These are phyloP conservation scores for Urocynchramus pylzowi DNA, from an alignment of 2,113 vertebrate species.

Conservation along the genomic window DNA sequence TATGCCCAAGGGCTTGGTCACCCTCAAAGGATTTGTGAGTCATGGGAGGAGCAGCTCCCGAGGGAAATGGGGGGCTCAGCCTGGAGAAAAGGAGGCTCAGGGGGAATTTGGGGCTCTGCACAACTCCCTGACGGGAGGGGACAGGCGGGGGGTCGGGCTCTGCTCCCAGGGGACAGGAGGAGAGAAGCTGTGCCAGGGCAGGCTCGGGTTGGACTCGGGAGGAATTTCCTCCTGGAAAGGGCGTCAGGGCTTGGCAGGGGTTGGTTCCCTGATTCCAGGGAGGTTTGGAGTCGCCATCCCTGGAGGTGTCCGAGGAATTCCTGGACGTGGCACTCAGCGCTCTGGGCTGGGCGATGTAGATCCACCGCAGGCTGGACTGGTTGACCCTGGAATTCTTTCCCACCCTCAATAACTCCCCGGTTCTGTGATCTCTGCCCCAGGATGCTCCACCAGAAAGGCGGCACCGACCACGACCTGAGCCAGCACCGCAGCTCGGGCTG, in stretches of 20 bases:
- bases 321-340: rapidly evolving
- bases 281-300: rapidly evolving
- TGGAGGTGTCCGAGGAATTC: not conserved
- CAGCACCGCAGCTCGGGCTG: not conserved
- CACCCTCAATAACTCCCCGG: not conserved
- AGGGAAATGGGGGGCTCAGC: not conserved
- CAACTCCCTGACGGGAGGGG: not conserved
- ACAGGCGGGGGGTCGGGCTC: rapidly evolving
- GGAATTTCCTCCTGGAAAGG: not conserved
- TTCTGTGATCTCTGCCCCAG: not conserved
- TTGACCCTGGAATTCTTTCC: rapidly evolving
- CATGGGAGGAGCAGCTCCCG: not conserved
- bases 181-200: not conserved
- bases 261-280: not conserved
- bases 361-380: rapidly evolving
- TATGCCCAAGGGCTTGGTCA: not conserved
- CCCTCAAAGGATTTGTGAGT: not conserved
- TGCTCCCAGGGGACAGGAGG: not conserved
- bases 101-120: not conserved
- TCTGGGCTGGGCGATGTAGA: rapidly evolving
- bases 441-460: not conserved
- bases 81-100: not conserved
- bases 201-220: rapidly evolving
- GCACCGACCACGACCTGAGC: not conserved
- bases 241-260: not conserved